Conservation (phyloP, 2,888 invertebrate species). For the Labia minor region DNA sequence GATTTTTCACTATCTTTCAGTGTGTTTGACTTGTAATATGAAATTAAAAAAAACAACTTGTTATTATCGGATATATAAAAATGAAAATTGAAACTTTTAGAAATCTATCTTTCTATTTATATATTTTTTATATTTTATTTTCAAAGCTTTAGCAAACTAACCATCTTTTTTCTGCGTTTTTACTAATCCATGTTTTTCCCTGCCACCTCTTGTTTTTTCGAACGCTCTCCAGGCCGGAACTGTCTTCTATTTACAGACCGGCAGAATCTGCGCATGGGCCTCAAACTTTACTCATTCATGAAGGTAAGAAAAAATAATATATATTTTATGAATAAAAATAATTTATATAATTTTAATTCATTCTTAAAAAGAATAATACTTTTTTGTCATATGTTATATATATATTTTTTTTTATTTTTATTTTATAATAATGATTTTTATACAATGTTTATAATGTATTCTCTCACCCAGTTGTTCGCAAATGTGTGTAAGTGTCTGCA, state of each 20-base stretch:
- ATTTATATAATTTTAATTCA: neutral
- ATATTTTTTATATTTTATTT: neutral
- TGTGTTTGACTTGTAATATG: too few species aligned
- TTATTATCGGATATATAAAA: too few species aligned
- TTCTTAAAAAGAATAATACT: too few species aligned
- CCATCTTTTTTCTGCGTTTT: neutral
- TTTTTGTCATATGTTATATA: too few species aligned
- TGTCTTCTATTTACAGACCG: slow-evolving; percentile 40
- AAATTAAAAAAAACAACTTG: too few species aligned
- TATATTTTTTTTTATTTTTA: too few species aligned
- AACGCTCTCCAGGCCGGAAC: slow-evolving; percentile 36
- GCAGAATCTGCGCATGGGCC: slow-evolving; percentile 35
- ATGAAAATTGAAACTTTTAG: too few species aligned
- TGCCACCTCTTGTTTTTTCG: neutral
- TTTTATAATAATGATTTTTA: too few species aligned
- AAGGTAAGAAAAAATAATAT: slow-evolving; percentile 28
- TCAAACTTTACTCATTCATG: slow-evolving; percentile 28
- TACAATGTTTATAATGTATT: too few species aligned
- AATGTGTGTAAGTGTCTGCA: too few species aligned
- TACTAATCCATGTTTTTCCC: neutral
- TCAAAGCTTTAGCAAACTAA: neutral
- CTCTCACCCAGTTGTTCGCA: too few species aligned
- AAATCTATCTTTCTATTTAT: slow-evolving; percentile 28
- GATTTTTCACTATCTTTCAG: too few species aligned
- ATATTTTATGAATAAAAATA: neutral